These are phyloP conservation scores for Peromyscus maniculatus DNA, from an alignment of 2,113 vertebrate genomes.

Conservation along the genomic window DNA sequence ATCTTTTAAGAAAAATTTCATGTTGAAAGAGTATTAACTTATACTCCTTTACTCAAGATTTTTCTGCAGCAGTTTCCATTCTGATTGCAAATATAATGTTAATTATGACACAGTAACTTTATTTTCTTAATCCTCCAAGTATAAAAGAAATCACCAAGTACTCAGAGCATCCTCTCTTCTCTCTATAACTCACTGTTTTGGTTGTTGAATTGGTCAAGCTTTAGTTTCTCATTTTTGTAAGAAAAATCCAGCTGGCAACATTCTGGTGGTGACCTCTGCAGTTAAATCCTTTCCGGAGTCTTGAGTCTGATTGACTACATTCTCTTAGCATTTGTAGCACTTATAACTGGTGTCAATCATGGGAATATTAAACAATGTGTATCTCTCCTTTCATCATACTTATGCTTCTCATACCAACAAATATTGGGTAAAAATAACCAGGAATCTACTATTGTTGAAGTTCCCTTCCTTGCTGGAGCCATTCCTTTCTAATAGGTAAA, in stretches of 20 bases:
- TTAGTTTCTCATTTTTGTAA: neutral
- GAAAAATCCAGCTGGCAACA: no score
- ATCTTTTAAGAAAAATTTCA: neutral
- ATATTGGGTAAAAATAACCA: neutral
- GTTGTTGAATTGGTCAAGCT: neutral
- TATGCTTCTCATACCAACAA: neutral
- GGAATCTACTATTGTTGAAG: neutral
- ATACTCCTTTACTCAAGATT: neutral
- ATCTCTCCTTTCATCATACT: neutral
- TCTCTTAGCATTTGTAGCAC: no score
- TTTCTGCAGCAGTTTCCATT: neutral
- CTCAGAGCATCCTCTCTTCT: neutral
- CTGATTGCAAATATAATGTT: neutral
- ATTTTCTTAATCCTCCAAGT: neutral
- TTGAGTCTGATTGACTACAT: rapidly evolving
- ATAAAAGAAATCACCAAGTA: neutral
- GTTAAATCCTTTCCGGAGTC: rapidly evolving
- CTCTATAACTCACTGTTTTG: neutral
- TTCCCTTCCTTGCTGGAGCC: neutral
- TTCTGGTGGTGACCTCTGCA: neutral
- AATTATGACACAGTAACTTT: neutral
- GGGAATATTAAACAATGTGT: neutral
- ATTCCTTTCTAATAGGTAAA: neutral
- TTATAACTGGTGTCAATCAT: neutral
- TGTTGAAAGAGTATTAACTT: neutral